These are phyloP conservation scores for Brachionus rubens DNA, from an alignment of 1,140 invertebrate genomes.

Conservation along the genomic window DNA sequence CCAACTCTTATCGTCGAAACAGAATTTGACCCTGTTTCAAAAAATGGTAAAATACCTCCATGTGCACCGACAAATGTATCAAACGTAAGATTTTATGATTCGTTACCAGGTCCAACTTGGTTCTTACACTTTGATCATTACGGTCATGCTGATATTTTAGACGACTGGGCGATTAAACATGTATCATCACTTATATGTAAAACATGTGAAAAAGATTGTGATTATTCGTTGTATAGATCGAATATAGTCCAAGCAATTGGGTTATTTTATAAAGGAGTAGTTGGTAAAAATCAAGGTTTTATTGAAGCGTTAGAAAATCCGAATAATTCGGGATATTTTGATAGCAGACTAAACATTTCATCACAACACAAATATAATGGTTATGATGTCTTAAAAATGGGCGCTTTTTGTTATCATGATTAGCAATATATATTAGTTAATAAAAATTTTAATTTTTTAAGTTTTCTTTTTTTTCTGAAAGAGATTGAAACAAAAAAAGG, in stretches of 20 bases:
- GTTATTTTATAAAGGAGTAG: conserved; percentile 16
- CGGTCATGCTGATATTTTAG: conserved; percentile 43
- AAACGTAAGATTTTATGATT: conserved; percentile 27
- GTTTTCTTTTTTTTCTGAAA: too few relatives aligned
- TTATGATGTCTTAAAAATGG: conserved; percentile 4
- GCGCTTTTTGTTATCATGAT: not conserved
- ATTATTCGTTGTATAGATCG: conserved; percentile 18
- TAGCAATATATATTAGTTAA: too few relatives aligned
- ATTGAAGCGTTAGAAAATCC: not conserved
- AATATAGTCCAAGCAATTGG: conserved; percentile 5
- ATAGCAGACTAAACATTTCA: not conserved
- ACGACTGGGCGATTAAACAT: conserved; percentile 30
- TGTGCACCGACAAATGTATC: conserved; percentile 35
- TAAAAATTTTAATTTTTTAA: too few relatives aligned
- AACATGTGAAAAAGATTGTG: conserved; percentile 16
- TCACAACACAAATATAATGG: conserved; percentile 1
- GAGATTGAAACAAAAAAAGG: too few relatives aligned
- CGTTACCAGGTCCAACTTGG: conserved; percentile 30
- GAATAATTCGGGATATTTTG: conserved; percentile 7
- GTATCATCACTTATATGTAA: not conserved
- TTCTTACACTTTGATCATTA: conserved; percentile 14
- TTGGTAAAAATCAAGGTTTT: not conserved
- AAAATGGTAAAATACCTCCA: not conserved
- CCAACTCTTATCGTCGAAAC: conserved; percentile 24
- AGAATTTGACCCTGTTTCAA: not conserved